Conservation (phyloP, 1,140 invertebrate genomes). For the Harpegnathos saltator region DNA sequence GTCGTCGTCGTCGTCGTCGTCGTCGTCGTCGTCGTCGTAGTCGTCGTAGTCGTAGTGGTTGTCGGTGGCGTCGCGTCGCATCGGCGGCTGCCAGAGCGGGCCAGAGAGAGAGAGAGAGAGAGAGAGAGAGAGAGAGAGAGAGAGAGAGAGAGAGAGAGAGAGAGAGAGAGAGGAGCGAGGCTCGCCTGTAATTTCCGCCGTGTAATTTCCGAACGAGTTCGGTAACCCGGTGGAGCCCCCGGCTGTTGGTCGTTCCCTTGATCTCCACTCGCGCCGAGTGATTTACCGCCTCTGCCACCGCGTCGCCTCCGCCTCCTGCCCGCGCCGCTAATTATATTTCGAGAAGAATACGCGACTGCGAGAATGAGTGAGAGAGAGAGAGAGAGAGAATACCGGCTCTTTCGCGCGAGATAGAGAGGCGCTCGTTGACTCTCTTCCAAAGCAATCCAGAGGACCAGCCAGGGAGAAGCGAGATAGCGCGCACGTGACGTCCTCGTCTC, state of each 20-base stretch:
- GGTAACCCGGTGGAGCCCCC: constrained; percentile 48
- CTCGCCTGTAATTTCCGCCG: constrained; percentile 53
- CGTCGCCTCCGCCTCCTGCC: constrained; percentile 24
- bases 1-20: too few relatives aligned
- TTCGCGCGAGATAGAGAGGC: background rate
- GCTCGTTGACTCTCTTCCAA: constrained; percentile 1
- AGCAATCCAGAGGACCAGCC: background rate
- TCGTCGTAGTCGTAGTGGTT: too few relatives aligned
- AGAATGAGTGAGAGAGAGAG: too few relatives aligned
- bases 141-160: too few relatives aligned
- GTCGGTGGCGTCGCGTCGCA: too few relatives aligned
- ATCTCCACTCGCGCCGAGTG: constrained; percentile 65
- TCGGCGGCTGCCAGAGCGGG: constrained; percentile 20
- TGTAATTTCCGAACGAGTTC: constrained; percentile 59
- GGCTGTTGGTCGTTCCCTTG: constrained; percentile 55
- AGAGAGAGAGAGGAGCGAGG: too few relatives aligned
- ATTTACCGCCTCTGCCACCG: constrained; percentile 62
- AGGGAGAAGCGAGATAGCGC: background rate
- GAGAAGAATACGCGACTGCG: constrained; percentile 56
- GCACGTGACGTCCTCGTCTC: too few relatives aligned
- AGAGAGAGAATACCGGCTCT: background rate
- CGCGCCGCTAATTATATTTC: constrained; percentile 65
- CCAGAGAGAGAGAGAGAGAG: too few relatives aligned
- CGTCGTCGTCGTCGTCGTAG: constrained; percentile 18
- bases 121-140: too few relatives aligned